These are phyloP conservation scores for Dissostichus mawsoni DNA, from an alignment of 2,113 vertebrate genomes.

Conservation along the genomic window DNA sequence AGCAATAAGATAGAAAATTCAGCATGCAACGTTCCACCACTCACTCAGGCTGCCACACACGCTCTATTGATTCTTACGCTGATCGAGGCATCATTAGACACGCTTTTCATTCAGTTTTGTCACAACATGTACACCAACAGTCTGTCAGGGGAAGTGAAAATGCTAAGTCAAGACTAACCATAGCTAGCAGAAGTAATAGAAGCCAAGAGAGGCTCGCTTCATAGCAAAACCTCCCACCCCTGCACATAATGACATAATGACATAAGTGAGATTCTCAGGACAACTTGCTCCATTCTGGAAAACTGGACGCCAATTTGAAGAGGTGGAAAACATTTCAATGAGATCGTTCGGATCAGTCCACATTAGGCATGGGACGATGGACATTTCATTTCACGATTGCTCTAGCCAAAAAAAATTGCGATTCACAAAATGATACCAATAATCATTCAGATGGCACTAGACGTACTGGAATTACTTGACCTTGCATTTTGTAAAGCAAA, in stretches of 20 bases:
- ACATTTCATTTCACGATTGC: neutral
- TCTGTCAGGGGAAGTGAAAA: neutral
- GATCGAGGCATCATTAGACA: slow-evolving; percentile 14
- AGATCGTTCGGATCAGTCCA: neutral
- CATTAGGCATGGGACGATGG: neutral
- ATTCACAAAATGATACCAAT: neutral
- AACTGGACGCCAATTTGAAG: neutral
- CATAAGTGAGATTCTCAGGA: neutral
- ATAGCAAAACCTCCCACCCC: neutral
- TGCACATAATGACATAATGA: neutral
- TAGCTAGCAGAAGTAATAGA: neutral
- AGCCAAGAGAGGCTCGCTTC: neutral
- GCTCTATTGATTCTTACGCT: neutral
- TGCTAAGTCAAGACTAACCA: neutral
- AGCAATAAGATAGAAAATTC: neutral
- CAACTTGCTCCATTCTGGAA: neutral
- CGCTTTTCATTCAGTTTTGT: slow-evolving; percentile 8
- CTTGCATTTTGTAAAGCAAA: too few relatives aligned
- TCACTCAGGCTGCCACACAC: neutral
- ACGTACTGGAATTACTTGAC: neutral
- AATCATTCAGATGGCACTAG: neutral
- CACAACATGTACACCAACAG: neutral
- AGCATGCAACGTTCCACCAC: neutral
- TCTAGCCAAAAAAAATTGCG: neutral
- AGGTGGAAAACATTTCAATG: neutral